phyloP scores from a whole-genome alignment of 1,140 invertebrate species.

The Patella vulgata region DNA sequence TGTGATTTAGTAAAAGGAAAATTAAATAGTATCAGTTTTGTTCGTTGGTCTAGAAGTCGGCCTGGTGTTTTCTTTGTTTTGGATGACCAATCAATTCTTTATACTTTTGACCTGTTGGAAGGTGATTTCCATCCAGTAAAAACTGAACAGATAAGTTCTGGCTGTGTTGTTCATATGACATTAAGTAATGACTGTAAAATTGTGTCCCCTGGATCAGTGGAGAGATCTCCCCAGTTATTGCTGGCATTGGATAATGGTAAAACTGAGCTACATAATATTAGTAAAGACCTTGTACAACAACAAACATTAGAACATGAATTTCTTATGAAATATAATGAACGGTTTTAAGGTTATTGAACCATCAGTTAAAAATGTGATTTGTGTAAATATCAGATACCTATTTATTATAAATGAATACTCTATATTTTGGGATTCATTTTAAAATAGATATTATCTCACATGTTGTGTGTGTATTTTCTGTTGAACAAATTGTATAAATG shows the following conservation, averaged over 20 bases:
- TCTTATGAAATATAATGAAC: slow-evolving; percentile 46
- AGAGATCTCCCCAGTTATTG: slow-evolving; percentile 1
- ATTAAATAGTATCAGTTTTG: slow-evolving; percentile 59
- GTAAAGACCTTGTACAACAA: slow-evolving; percentile 38
- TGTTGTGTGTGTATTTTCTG: too few relatives aligned
- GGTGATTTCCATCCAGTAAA: slow-evolving; percentile 67
- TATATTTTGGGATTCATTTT: too few relatives aligned
- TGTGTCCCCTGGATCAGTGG: neutral
- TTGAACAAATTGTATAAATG: too few relatives aligned
- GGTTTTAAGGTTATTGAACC: too few relatives aligned
- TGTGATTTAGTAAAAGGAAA: slow-evolving; percentile 55
- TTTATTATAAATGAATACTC: too few relatives aligned
- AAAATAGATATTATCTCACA: too few relatives aligned
- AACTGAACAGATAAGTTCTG: slow-evolving; percentile 64
- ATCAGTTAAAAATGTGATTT: too few relatives aligned
- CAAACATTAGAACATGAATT: slow-evolving; percentile 53
- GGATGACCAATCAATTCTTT: slow-evolving; percentile 70
- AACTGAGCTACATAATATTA: slow-evolving; percentile 47
- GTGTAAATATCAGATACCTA: too few relatives aligned
- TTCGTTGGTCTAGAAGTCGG: slow-evolving; percentile 73
- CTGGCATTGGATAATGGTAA: slow-evolving; percentile 36
- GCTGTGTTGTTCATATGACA: slow-evolving; percentile 51
- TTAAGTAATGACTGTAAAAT: neutral
- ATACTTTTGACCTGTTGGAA: slow-evolving; percentile 73
- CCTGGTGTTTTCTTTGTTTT: slow-evolving; percentile 72